Base-by-base conservation (phyloP, 2,113 vertebrate species). In the Xiphias gladius region DNA sequence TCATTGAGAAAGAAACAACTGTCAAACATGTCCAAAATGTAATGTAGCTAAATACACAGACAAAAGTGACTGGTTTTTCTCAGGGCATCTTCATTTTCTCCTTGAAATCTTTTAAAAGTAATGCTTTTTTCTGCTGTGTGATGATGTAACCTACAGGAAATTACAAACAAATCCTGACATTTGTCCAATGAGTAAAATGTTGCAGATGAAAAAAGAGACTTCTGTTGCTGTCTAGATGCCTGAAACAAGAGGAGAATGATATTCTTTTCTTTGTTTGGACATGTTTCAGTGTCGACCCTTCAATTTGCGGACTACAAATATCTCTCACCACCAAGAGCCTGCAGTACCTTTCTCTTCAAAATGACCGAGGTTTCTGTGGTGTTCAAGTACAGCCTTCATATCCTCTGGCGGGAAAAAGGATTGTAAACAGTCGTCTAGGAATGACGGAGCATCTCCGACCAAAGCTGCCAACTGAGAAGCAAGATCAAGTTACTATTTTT, bases 401-500 rank as follows among this genome's bases (percentile, higher is more conserved):
- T 92, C 90, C 20, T 91, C 88, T 1, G 90, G 88, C 0, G 90
- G 88, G 66, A 91, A 90, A 63, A 85, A 57, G 59, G 91, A 84
- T 73, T 90, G 86, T 71, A 95, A 86, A 80, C 90, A 94, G 50
- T 95, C 92, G 6, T 93, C 90, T 4, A 95, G 84, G 77, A 92
- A 88, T 54, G 87, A 82, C 2, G 95, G 91, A 12, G 90, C 52
- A 54, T 91, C 90, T 64, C 77, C 84, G 28, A 95, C 88, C 78
- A 91, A 85, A 52, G 82, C 85, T 54, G 93, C 88, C 71, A 95
- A 75, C 95, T 96, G 85, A 73, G 20, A 72, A 73, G 7, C 70
- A 2, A 87, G 65, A 65, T 80, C 24, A 54, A 41, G 30, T 69
- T 22, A 76, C 41, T 14, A 7, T 16, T 62, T 83, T 79, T 5